Base-by-base conservation (phyloP, 2,113 vertebrate species). In the Python bivittatus region DNA sequence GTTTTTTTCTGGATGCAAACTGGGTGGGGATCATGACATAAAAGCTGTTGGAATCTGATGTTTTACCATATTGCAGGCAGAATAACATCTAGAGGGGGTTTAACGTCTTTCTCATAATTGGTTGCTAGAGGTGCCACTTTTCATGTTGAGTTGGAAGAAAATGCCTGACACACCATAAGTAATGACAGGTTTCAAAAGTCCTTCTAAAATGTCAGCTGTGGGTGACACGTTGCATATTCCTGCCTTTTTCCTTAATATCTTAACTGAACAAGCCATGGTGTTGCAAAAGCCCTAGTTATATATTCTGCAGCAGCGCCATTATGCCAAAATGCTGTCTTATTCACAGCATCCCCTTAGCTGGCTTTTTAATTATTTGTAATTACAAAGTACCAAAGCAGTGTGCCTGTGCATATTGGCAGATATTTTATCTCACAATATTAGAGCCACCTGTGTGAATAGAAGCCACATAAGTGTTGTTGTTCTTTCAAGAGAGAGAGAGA, bases 281-380 rank as follows among this genome's bases (percentile, higher is more conserved):
- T 52, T 22, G 6, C 88, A 68, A 48, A 29, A 68, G 44, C 48
- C 1, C 3, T 52, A n/a, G 88, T 68, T 22, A 17, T 53, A 53
- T 22, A 68, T 68, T 89, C 27, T 84, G 53, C 42, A 42, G 25
- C 7, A 44, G 27, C 23, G 56, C 38, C 83, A 27, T 90, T 27
- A 83, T 27, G 33, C 33, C 22, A 15, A 90, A 90, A 57, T 27
- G 33, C 17, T 90, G 52, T 84, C 53, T 90, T 84, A 29, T 84
- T 83, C n/a, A 90, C 22, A 57, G 61, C 22, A 54, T 44, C 22
- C 23, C 53, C 54, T 57, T 57, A 90, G 53, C 52, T 17, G 56
- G 54, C 89, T 90, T 90, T 90, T 84, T 57, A 90, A 90, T 90
- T 57, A 90, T 84, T 57, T 90, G 53, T 84, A 90, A 57, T 57